Conservation (phyloP, 2,888 invertebrate genomes). For the Osmoderma eremita region DNA sequence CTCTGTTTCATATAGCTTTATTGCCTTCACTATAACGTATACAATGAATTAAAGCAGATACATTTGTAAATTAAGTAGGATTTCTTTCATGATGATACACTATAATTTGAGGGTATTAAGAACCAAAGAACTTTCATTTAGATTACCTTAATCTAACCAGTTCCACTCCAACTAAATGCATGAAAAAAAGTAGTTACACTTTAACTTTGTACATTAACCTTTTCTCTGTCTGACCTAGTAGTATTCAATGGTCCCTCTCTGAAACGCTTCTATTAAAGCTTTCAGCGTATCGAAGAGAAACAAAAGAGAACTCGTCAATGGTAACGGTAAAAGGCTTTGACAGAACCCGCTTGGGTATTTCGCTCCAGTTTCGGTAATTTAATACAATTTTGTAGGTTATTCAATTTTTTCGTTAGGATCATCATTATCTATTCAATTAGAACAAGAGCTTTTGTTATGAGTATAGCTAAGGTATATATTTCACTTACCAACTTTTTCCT, state of each 20-base stretch:
- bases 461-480: conserved; percentile 5
- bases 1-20: too few relatives aligned
- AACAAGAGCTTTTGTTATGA: conserved; percentile 16
- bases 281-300: conserved; percentile 4
- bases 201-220: neutral
- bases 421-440: conserved; percentile 29
- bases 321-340: neutral
- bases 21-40: too few relatives aligned
- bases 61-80: too few relatives aligned
- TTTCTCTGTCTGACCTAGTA: neutral
- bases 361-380: neutral
- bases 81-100: too few relatives aligned
- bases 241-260: neutral
- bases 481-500: neutral
- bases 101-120: too few relatives aligned
- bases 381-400: conserved; percentile 8
- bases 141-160: too few relatives aligned
- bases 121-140: too few relatives aligned
- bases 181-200: too few relatives aligned
- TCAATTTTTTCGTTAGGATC: conserved; percentile 15
- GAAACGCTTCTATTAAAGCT: neutral
- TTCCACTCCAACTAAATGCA: too few relatives aligned
- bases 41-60: too few relatives aligned
- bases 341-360: conserved; percentile 1
- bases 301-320: neutral